Evolutionary conservation across 2,888 invertebrate species (phyloP), one percentile per base, ranked within the genome.

Genomic region (Cantharis rustica): DNA sequence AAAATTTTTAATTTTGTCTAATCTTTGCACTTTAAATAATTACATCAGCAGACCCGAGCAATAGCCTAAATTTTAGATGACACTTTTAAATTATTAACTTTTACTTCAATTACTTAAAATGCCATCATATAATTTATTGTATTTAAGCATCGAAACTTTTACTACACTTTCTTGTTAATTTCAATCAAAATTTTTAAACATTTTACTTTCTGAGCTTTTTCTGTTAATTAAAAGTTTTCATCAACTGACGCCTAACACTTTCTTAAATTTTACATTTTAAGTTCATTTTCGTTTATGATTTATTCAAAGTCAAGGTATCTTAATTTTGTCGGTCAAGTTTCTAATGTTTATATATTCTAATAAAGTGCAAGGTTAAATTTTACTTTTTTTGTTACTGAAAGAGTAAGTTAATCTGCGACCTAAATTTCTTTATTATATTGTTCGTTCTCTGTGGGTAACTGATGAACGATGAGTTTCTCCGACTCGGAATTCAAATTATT

Each of bases 261-360:
- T 72, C 31, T 23, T 23, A 68, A 61, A 69, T 68, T 68, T 64
- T 13, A 66, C 23, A 66, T 66, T 66, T 66, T 66, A 66, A 20
- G 23, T 20, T 20, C 64, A 66, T 20, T 66, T 66, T 66, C 64
- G 64, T 66, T 66, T 20, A 20, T 66, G 64, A 23, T 66, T 66
- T 66, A 63, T 63, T 63, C 63, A 66, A 77, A 76, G 79, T 77
- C 80, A 80, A 79, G 80, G 80, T 75, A 77, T 75, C 72, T 31
- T 76, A 68, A 69, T 72, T 80, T 80, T 79, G 73, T 79, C 76
- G 79, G 80, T 73, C 79, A 80, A 79, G 79, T 80, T 79, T 79
- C 80, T 80, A 80, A 74, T 73, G 75, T 75, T 80, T 69, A 63
- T 76, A 64, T 77, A 72, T 31, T 66, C 62, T 61, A 69, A 76